These are phyloP conservation scores for Halcyon smyrnensis DNA, from an alignment of 2,797 vertebrate species.

Conservation along the genomic window DNA sequence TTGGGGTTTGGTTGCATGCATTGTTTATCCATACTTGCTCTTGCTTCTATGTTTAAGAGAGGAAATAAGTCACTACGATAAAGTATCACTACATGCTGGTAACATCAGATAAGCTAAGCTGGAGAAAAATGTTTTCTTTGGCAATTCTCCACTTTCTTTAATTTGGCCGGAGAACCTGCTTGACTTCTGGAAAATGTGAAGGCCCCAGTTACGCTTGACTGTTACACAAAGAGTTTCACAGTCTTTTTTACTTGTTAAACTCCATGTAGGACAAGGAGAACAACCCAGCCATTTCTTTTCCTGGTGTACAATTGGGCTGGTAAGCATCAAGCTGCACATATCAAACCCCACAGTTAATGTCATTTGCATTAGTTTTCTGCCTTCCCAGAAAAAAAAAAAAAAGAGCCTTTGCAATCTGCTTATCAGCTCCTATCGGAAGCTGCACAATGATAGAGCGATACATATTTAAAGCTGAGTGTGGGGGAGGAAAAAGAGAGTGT, in stretches of 20 bases:
- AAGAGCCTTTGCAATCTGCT: neutral
- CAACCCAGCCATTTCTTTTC: neutral
- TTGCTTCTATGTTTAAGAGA: conserved; percentile 53
- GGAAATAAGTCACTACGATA: conserved; percentile 52
- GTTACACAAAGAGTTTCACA: neutral
- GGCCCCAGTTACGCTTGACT: neutral
- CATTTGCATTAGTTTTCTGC: neutral
- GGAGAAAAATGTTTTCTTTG: conserved; percentile 67
- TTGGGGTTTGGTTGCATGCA: neutral
- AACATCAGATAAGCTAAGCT: conserved; percentile 66
- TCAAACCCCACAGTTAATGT: neutral
- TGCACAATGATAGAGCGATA: neutral
- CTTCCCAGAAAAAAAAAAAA: neutral
- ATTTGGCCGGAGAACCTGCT: conserved; percentile 1
- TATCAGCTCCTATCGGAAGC: neutral
- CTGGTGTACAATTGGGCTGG: neutral
- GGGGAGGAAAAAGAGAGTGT: neutral
- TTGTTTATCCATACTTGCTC: conserved; percentile 33
- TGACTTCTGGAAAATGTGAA: conserved; percentile 17
- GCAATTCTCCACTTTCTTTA: conserved; percentile 57
- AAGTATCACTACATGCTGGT: conserved; percentile 53
- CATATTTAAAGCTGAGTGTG: neutral
- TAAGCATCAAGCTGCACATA: conserved; percentile 14
- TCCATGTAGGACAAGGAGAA: neutral
- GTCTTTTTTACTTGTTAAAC: conserved; percentile 25